Evolutionary conservation across 2,113 vertebrate species (phyloP), one percentile per base, ranked within the genome.

Genomic region (Sander vitreus): DNA sequence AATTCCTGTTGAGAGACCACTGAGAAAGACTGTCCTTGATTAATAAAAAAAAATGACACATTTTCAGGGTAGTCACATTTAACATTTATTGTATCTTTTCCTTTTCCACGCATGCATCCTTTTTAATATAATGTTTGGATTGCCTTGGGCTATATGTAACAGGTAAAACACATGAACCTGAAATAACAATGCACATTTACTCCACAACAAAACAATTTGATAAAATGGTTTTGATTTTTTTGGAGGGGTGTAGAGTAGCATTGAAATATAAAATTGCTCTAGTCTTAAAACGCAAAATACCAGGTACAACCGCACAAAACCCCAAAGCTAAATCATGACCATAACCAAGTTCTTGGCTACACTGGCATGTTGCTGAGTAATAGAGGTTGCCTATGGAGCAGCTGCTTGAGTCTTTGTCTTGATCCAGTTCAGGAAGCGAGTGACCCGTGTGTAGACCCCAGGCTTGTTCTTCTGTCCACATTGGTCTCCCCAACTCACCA

Each of bases 401-500:
- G 60, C 25, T 25, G 50, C 27, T 78, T 66, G 45, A 69, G 54
- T 97, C 87, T 93, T 96, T 73, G 81, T 67, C 57, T 86, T 94
- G 92, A 99, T 97, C 98, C 98, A 99, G 0, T 80, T 82, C 81
- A 96, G 14, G 68, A 95, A 99, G 25, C 91, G 75, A 81, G 91
- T 92, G 70, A 99, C 95, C 5, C 93, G 93, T 13, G 97, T 94
- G 57, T 99, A 99, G 80, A 99, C 96, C 1, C 98, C 98, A 9
- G 98, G 97, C 71, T 96, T 97, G 89, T 96, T 94, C 91, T 94
- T 94, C 84, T 90, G 59, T 13, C 97, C 97, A 3, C 98, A 99
- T 6, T 87, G 88, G 11, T 96, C 94, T 12, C 98, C 98, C 98
- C 98, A 99, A 91, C 97, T 99, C 82, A 99, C 97, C 14, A 99